phyloP scores from a whole-genome alignment of 92 coral and sea anemone genomes.

The Bergia sp. region DNA sequence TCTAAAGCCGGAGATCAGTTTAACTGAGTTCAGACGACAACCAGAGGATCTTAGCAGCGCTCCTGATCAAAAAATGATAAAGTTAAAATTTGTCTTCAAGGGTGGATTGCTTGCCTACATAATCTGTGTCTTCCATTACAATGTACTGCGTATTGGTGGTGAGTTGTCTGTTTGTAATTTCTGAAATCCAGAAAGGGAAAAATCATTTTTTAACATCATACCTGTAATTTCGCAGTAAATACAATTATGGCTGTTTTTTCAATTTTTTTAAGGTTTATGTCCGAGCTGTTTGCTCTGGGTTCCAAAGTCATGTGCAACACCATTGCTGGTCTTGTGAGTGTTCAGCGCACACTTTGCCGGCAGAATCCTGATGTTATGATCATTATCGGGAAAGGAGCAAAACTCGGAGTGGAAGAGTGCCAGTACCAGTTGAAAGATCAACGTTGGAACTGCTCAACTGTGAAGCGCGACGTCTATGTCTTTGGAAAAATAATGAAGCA shows the following conservation, averaged over 20 bases:
- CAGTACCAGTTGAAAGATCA: conserved; percentile 59
- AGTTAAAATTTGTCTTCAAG: background rate
- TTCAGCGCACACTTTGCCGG: no score
- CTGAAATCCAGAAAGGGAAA: conserved; percentile 13
- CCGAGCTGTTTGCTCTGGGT: no score
- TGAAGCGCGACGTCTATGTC: conserved; percentile 83
- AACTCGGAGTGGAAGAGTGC: conserved; percentile 59
- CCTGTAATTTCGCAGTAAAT: conserved; percentile 14
- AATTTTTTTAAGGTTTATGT: background rate
- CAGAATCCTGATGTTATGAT: no score
- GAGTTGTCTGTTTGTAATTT: background rate
- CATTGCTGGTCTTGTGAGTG: no score
- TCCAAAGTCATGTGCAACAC: no score
- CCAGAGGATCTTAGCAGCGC: background rate
- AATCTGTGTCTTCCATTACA: conserved; percentile 16
- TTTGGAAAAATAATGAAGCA: conserved; percentile 94
- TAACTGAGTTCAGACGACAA: no score
- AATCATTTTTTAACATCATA: conserved; percentile 15
- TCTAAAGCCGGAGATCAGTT: no score
- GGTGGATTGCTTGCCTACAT: background rate
- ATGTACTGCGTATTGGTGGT: conserved; percentile 36
- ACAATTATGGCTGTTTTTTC: background rate
- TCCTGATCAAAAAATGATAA: conserved; percentile 2
- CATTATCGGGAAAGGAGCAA: no score
- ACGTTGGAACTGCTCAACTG: background rate